Percentiles rank a stretch among this genome's conserved stretches.
Evolutionary conservation across 2,113 vertebrate genomes (phyloP).

Genomic region (Sitta europaea): DNA sequence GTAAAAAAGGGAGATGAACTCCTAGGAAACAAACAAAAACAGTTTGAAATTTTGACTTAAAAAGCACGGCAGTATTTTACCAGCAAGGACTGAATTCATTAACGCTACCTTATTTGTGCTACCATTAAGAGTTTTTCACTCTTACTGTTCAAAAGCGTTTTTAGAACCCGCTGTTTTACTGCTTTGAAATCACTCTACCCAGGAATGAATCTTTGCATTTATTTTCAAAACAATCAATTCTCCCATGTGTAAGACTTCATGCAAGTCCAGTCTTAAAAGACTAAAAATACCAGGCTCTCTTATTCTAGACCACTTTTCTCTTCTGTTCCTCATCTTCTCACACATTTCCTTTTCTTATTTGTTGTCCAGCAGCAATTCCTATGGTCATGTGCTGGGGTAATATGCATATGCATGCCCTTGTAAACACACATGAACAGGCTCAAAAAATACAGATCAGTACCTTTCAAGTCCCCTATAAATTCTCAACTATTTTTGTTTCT

Average conservation of each 20-base stretch:
- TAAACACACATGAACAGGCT: neutral
- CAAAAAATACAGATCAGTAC: neutral
- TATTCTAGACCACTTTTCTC: neutral
- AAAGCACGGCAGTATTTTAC: constrained; percentile 5
- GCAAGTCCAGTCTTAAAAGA: neutral
- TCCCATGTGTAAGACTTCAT: neutral
- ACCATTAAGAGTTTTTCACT: neutral
- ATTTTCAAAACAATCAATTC: neutral
- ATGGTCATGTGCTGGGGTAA: neutral
- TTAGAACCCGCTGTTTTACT: neutral
- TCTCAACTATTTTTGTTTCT: neutral
- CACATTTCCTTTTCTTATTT: neutral
- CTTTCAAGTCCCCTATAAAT: neutral
- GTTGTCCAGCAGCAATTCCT: neutral
- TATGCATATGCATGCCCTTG: neutral
- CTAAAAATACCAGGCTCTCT: neutral
- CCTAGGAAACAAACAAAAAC: neutral
- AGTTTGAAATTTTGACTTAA: constrained; percentile 38
- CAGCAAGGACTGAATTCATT: constrained; percentile 29
- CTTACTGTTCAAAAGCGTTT: neutral
- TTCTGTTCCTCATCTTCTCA: neutral
- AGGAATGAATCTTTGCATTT: neutral
- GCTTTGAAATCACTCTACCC: constrained; percentile 20
- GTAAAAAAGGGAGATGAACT: neutral
- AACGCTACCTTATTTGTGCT: neutral